Evolutionary conservation across 2,888 invertebrate genomes (phyloP).

Genomic region (Macaria liturata): DNA sequence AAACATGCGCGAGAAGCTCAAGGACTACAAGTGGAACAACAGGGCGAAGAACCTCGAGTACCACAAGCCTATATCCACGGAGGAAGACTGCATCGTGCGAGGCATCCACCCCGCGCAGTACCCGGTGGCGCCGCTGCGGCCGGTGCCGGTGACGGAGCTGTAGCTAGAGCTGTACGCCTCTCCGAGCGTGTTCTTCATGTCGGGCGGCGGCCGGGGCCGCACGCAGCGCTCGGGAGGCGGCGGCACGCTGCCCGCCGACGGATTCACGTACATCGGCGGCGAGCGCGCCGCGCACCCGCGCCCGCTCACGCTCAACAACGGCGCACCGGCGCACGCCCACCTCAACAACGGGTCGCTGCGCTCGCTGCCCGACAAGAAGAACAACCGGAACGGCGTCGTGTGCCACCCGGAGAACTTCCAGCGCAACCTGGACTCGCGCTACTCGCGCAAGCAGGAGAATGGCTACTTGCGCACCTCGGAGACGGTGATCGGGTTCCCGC

Average conservation of each 20-base stretch:
- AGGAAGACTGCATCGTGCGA: conserved; percentile 92
- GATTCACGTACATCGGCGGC: conserved; percentile 90
- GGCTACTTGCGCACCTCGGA: conserved; percentile 76
- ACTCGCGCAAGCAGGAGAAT: conserved; percentile 79
- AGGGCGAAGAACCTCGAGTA: conserved; percentile 93
- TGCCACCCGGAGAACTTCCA: conserved; percentile 79
- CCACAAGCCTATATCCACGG: conserved; percentile 92
- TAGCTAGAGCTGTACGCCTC: conserved; percentile 98
- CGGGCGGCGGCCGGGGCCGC: conserved; percentile 82
- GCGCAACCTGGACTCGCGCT: conserved; percentile 77
- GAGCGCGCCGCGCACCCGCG: conserved; percentile 73
- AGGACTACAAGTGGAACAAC: conserved; percentile 92
- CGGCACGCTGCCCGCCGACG: conserved; percentile 87
- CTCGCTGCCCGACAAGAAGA: conserved; percentile 76
- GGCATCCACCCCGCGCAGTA: conserved; percentile 83
- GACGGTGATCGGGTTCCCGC: conserved; percentile 70
- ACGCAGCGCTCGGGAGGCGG: conserved; percentile 80
- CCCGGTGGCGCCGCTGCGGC: conserved; percentile 79
- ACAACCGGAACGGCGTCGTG: conserved; percentile 71
- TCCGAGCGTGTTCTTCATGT: conserved; percentile 91
- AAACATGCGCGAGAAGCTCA: conserved; percentile 91
- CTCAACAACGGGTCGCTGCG: conserved; percentile 80
- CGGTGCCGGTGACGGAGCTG: conserved; percentile 96
- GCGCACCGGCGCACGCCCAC: conserved; percentile 74
- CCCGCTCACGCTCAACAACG: conserved; percentile 78